Evolutionary conservation across 2,888 invertebrate species (phyloP).

Genomic region (Chaitophorus viminalis): DNA sequence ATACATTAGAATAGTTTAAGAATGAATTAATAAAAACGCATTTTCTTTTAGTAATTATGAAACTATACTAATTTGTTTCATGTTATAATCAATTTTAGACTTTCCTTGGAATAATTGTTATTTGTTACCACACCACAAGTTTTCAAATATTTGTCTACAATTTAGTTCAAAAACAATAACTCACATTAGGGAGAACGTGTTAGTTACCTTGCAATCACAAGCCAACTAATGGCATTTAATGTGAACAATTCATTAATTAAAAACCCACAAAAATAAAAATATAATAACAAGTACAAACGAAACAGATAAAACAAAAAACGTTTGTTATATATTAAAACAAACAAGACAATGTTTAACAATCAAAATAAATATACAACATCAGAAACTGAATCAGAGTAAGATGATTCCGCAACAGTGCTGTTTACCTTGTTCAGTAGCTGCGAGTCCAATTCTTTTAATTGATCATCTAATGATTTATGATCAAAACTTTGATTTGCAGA

Average conservation of each 20-base stretch:
- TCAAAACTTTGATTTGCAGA: constrained; percentile 71
- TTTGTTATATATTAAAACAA: constrained; percentile 54
- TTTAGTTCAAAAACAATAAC: constrained; percentile 2
- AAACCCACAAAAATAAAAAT: constrained; percentile 28
- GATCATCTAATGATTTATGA: constrained; percentile 81
- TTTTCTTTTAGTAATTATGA: neutral
- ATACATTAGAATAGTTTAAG: neutral
- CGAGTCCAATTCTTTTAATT: constrained; percentile 83
- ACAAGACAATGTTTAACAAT: constrained; percentile 51
- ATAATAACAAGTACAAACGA: constrained; percentile 31
- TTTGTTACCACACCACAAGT: neutral
- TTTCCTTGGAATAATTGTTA: neutral
- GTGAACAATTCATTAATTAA: neutral
- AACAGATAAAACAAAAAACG: constrained; percentile 47
- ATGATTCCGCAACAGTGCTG: constrained; percentile 58
- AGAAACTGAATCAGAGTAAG: constrained; percentile 60
- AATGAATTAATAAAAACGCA: neutral
- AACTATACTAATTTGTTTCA: neutral
- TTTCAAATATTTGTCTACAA: neutral
- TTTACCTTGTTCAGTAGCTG: constrained; percentile 70
- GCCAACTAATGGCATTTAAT: constrained; percentile 9
- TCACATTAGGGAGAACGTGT: constrained; percentile 52
- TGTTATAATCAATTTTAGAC: neutral
- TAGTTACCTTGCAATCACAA: constrained; percentile 42
- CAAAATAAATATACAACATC: constrained; percentile 59